Percentiles rank a stretch among this genome's conserved stretches.
Evolutionary conservation across 2,888 invertebrate genomes (phyloP).

Genomic region (Eupithecia centaureata): DNA sequence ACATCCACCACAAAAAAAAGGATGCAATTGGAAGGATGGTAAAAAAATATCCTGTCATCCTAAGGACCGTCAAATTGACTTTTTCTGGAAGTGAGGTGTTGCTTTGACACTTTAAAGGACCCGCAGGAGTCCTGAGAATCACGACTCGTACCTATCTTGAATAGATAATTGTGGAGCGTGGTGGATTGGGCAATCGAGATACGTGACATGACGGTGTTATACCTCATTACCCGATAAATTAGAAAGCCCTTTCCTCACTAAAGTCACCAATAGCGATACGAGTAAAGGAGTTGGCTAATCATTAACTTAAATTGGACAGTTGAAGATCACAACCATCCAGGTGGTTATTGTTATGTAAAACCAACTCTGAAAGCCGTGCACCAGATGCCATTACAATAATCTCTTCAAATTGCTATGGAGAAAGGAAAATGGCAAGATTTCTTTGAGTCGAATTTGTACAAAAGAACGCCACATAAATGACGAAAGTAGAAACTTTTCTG

Average conservation of each 20-base stretch:
- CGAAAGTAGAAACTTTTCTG: constrained; percentile 55
- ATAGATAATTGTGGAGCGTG: constrained; percentile 61
- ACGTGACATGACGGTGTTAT: constrained; percentile 18
- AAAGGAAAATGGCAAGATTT: constrained; percentile 49
- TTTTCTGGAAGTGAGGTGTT: constrained; percentile 49
- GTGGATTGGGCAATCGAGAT: constrained; percentile 25
- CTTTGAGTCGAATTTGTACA: constrained; percentile 51
- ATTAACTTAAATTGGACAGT: constrained; percentile 26
- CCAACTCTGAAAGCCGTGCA: constrained; percentile 33
- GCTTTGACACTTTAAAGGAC: constrained; percentile 61
- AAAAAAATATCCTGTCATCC: constrained; percentile 55
- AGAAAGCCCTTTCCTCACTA: constrained; percentile 7
- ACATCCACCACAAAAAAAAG: constrained; percentile 41
- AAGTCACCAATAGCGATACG: not conserved
- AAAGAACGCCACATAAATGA: constrained; percentile 52
- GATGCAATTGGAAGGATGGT: constrained; percentile 51
- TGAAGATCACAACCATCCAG: constrained; percentile 46
- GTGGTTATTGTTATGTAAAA: constrained; percentile 35
- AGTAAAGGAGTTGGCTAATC: not conserved
- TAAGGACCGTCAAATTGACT: constrained; percentile 63
- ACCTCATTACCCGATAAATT: constrained; percentile 17
- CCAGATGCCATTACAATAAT: constrained; percentile 48
- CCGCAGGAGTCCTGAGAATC: constrained; percentile 59
- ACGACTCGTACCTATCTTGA: constrained; percentile 54
- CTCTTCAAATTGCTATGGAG: constrained; percentile 48